Conservation (phyloP, 1,140 invertebrate genomes). For the Halyomorpha halys region DNA sequence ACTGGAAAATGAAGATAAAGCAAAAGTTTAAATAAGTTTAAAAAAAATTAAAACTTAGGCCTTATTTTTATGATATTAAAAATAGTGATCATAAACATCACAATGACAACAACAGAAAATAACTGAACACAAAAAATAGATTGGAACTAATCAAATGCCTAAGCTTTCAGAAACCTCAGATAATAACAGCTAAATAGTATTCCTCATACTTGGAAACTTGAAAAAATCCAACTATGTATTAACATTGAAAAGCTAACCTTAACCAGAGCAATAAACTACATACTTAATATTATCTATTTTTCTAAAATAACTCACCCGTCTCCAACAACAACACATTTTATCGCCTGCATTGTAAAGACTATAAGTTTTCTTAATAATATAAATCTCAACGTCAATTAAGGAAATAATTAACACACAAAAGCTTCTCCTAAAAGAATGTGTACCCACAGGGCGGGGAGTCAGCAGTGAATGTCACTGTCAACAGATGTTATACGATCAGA, state of each 20-base stretch:
- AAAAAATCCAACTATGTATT: too few species aligned
- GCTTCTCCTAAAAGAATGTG: neutral
- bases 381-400: neutral
- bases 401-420: neutral
- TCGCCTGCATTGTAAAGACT: constrained; percentile 64
- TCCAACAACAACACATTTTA: constrained; percentile 90
- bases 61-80: too few species aligned
- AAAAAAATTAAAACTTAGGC: too few species aligned
- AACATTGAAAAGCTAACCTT: too few species aligned
- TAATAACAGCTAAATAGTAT: too few species aligned
- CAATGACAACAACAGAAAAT: too few species aligned
- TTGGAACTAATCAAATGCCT: too few species aligned
- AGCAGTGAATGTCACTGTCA: constrained; percentile 8
- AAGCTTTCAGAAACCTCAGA: too few species aligned
- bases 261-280: too few species aligned
- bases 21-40: neutral
- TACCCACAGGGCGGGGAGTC: constrained; percentile 10
- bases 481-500: constrained; percentile 1
- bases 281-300: constrained; percentile 18
- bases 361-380: neutral
- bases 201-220: too few species aligned
- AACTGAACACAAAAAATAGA: too few species aligned
- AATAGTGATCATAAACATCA: too few species aligned
- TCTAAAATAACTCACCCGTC: constrained; percentile 62
- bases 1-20: constrained; percentile 46